Conservation (phyloP, 2,888 invertebrate species). For the Monoplex corrugatus region DNA sequence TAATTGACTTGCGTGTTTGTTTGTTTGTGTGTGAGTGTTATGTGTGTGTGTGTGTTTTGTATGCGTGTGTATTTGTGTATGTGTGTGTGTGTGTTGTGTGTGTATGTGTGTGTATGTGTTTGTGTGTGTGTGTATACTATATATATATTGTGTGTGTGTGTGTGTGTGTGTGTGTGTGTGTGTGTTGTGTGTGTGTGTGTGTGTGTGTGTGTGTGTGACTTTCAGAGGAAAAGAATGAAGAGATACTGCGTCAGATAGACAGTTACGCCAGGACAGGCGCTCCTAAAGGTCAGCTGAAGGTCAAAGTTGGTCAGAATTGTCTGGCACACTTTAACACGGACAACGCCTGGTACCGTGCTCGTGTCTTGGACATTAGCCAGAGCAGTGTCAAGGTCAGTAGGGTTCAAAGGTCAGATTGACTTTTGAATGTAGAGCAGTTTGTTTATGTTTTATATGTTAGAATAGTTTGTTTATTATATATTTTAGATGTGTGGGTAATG, state of each 20-base stretch:
- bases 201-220: neutral
- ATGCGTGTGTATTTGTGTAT: too few species aligned
- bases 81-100: too few species aligned
- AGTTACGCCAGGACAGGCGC: neutral
- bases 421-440: neutral
- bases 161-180: neutral
- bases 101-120: too few species aligned
- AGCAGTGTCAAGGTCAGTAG: constrained; percentile 64
- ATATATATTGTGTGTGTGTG: too few species aligned
- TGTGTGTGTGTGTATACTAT: too few species aligned
- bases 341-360: constrained; percentile 87
- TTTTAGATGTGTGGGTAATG: neutral
- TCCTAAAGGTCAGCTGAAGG: constrained; percentile 60
- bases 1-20: too few species aligned
- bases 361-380: constrained; percentile 77
- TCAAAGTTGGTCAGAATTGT: constrained; percentile 82
- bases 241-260: constrained; percentile 25
- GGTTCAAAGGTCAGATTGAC: neutral
- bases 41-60: too few species aligned
- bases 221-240: constrained; percentile 21
- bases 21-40: too few species aligned
- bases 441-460: neutral
- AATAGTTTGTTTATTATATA: neutral
- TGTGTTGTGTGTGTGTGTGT: neutral
- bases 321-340: constrained; percentile 83